Evolutionary conservation across 2,113 vertebrate species (phyloP).

Genomic region (Misgurnus mizolepis): DNA sequence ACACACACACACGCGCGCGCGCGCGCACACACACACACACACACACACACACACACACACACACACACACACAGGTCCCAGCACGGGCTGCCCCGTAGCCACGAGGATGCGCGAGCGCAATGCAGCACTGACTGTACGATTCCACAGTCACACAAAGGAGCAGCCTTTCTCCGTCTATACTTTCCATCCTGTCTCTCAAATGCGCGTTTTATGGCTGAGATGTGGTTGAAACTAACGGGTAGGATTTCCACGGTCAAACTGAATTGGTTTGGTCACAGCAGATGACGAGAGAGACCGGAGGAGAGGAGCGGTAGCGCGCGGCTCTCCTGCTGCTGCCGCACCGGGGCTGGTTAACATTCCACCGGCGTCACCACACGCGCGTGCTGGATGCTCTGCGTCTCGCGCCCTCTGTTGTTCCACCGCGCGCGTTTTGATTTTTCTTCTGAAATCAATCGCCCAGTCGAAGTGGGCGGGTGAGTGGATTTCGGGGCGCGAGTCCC

Average conservation of each 20-base stretch:
- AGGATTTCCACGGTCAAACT: constrained; percentile 5
- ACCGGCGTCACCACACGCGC: constrained; percentile 48
- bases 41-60: constrained; percentile 27
- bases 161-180: neutral
- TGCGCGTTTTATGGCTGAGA: neutral
- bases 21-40: constrained; percentile 65
- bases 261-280: neutral
- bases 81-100: constrained; percentile 60
- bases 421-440: constrained; percentile 49
- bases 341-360: constrained; percentile 58
- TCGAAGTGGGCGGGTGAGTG: constrained; percentile 24
- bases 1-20: constrained; percentile 46
- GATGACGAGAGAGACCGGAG: neutral
- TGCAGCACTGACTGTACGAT: constrained; percentile 69
- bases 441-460: constrained; percentile 48
- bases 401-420: constrained; percentile 66
- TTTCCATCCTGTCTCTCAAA: neutral
- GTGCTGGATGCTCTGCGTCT: constrained; percentile 48
- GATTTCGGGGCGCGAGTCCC: constrained; percentile 21
- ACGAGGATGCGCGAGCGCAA: constrained; percentile 65
- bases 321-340: constrained; percentile 28
- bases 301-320: neutral
- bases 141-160: constrained; percentile 27
- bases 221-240: neutral
- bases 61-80: constrained; percentile 55